Evolutionary conservation across 2,797 vertebrate genomes (phyloP), one percentile per base, ranked within the genome.

Genomic region (Heliangelus exortis): DNA sequence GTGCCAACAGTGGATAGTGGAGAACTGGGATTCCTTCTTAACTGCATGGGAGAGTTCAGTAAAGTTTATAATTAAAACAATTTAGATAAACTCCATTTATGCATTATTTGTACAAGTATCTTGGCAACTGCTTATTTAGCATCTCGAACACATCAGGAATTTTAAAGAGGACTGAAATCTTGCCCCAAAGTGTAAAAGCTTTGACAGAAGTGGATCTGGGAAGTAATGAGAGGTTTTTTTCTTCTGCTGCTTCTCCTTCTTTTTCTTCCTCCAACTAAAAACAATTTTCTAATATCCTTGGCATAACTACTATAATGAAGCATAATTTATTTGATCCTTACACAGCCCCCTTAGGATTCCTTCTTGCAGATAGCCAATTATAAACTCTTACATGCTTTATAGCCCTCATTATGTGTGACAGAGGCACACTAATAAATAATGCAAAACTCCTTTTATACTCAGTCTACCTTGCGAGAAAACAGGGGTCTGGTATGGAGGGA

Each of bases 341-440:
- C 67, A 95, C 36, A 90, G 57, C 57, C 80, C 92, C 90, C 94
- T 86, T 39, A 93, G 94, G 95, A 96, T 93, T 94, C 85, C 61
- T 90, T 90, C 74, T 91, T 96, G 80, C 62, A 93, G 82, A 95
- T 55, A 95, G 93, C 63, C 96, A 96, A 96, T 97, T 97, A 96
- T 55, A 97, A 96, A 97, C 88, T 96, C 88, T 93, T 87, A 93
- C 92, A 94, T 94, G 95, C 93, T 96, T 96, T 90, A 79, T 93
- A 77, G 55, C 71, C 84, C 82, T 97, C 92, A 96, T 96, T 96
- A 95, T 26, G 84, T 90, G 69, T 95, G 91, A 96, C 87, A 88
- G 96, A 96, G 94, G 71, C 77, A 72, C 72, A 87, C 94, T 96
- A 93, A 97, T 97, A 97, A 97, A 96, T 96, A 97, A 97, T 90